A percentile compares a stretch with the other conserved stretches of the same genome.
phyloP scores from a whole-genome alignment of 2,888 invertebrate species.

The Pheosia gnoma region DNA sequence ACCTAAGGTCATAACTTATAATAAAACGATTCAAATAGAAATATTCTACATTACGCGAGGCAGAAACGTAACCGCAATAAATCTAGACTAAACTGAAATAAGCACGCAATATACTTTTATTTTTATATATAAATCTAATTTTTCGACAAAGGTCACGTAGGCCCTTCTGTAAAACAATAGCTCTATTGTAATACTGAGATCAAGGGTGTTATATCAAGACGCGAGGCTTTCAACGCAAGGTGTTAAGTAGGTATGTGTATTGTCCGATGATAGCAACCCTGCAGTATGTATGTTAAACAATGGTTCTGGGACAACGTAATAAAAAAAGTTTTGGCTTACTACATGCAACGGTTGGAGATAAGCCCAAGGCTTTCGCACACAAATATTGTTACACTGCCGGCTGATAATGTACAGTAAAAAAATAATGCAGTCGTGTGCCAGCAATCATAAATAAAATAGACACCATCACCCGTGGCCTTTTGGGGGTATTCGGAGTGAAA shows the following conservation, averaged over 20 bases:
- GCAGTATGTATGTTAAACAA: neutral
- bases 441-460: too few species aligned
- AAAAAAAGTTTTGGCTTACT: too few species aligned
- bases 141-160: constrained; percentile 47
- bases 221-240: constrained; percentile 15
- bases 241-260: constrained; percentile 7
- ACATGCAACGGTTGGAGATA: too few species aligned
- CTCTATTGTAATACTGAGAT: constrained; percentile 50
- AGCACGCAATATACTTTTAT: neutral
- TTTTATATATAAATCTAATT: constrained; percentile 27
- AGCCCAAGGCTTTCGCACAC: too few species aligned
- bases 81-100: neutral
- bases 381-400: too few species aligned
- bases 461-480: too few species aligned
- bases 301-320: too few species aligned
- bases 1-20: neutral
- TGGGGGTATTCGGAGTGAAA: too few species aligned
- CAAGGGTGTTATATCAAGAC: constrained; percentile 35
- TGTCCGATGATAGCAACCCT: neutral
- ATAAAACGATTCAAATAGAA: neutral
- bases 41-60: constrained; percentile 7
- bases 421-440: too few species aligned
- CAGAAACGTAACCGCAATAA: neutral
- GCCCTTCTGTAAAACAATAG: constrained; percentile 58
- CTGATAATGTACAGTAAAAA: too few species aligned